Evolutionary conservation across 2,113 vertebrate species (phyloP).

Genomic region (Labeo rohita): DNA sequence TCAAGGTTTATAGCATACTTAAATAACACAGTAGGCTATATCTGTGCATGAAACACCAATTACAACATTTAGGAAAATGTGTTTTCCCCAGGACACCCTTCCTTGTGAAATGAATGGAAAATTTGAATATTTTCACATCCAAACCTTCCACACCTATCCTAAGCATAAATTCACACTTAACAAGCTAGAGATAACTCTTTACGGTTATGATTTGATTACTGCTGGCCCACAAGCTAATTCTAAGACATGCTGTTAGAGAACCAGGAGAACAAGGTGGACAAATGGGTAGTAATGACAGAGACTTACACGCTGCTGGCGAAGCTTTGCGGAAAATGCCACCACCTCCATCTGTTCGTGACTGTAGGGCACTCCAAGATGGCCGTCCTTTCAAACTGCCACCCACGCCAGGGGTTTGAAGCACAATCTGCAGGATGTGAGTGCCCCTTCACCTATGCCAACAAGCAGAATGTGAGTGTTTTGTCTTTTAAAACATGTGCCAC

Average conservation of each 20-base stretch:
- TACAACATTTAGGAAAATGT: slow-evolving; percentile 11
- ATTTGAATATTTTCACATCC: slow-evolving; percentile 3
- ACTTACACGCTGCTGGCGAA: slow-evolving; percentile 54
- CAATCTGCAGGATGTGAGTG: slow-evolving; percentile 44
- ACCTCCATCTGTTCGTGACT: slow-evolving; percentile 60
- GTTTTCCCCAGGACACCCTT: background rate
- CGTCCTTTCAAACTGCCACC: slow-evolving; percentile 42
- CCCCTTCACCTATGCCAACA: slow-evolving; percentile 50
- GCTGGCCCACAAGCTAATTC: background rate
- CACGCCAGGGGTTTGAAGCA: slow-evolving; percentile 56
- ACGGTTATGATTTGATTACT: slow-evolving; percentile 35
- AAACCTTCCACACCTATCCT: background rate
- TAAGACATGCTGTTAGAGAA: slow-evolving; percentile 18
- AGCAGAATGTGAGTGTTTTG: slow-evolving; percentile 43
- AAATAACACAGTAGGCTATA: background rate
- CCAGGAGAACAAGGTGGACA: slow-evolving; percentile 38
- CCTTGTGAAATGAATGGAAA: slow-evolving; percentile 3
- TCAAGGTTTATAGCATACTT: slow-evolving; percentile 26
- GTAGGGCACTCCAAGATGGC: slow-evolving; percentile 49
- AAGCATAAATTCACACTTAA: background rate
- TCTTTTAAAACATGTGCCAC: slow-evolving; percentile 42
- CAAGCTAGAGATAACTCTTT: slow-evolving; percentile 32
- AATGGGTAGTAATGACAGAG: slow-evolving; percentile 53
- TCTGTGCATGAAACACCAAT: background rate
- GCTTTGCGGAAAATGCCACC: slow-evolving; percentile 49